Conservation (phyloP, 2,888 invertebrate species). For the Frankliniella intonsa region DNA sequence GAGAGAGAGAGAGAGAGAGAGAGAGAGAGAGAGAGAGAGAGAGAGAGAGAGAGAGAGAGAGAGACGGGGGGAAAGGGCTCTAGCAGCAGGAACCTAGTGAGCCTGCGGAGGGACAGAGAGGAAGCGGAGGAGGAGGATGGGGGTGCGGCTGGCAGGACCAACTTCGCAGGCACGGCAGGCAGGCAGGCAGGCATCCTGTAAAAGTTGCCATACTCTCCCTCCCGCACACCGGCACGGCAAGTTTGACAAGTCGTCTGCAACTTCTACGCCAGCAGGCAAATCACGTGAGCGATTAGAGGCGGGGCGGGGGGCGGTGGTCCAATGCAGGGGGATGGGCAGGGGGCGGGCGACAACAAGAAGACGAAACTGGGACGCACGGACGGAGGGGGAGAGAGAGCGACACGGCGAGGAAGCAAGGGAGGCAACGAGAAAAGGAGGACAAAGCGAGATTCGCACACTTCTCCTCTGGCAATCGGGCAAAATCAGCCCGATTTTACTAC, state of each 20-base stretch:
- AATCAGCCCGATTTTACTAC: constrained; percentile 4
- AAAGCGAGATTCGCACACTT: neutral
- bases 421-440: neutral
- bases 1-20: neutral
- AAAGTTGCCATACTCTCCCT: neutral
- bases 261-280: neutral
- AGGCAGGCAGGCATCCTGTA: neutral
- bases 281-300: constrained; percentile 21
- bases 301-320: neutral
- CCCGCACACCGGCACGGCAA: neutral
- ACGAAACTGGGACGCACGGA: too few relatives aligned
- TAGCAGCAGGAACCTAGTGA: neutral
- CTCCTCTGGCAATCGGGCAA: neutral
- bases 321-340: too few relatives aligned
- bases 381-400: neutral
- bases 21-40: neutral
- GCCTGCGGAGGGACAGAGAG: neutral
- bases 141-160: neutral
- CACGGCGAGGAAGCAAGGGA: neutral
- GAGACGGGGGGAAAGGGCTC: neutral
- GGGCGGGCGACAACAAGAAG: too few relatives aligned
- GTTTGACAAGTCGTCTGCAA: constrained; percentile 22
- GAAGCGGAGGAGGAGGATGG: neutral
- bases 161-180: neutral
- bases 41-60: constrained; percentile 12